These are phyloP conservation scores for Heterodera schachtii DNA, from an alignment of 1,140 invertebrate species.

Conservation along the genomic window DNA sequence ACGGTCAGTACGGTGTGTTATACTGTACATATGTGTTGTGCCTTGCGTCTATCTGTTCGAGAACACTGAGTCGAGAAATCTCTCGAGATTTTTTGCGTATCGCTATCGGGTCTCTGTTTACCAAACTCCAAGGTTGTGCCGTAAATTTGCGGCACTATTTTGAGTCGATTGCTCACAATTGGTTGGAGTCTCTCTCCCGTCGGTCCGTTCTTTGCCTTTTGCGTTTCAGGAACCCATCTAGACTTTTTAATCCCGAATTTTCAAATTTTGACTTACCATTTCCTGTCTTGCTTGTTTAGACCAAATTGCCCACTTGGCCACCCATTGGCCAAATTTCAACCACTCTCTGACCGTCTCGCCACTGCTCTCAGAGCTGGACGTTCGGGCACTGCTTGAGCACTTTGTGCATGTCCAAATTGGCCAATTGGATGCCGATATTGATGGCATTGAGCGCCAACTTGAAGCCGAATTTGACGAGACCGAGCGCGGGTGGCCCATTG, in stretches of 20 bases:
- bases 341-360: constrained; percentile 56
- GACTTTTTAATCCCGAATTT: background rate
- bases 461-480: constrained; percentile 34
- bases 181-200: no score
- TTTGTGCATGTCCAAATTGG: constrained; percentile 59
- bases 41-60: no score
- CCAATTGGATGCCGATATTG: constrained; percentile 49
- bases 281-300: background rate
- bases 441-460: constrained; percentile 31
- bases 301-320: constrained; percentile 16
- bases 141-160: no score
- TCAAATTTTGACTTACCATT: background rate
- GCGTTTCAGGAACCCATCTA: no score
- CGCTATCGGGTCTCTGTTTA: no score
- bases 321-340: constrained; percentile 48
- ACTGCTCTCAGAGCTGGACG: constrained; percentile 60
- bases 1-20: no score
- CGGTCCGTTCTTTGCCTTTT: no score
- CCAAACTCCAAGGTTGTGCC: no score
- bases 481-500: constrained; percentile 22
- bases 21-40: no score
- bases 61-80: no score
- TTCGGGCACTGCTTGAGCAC: constrained; percentile 55
- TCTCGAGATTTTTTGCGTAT: no score
- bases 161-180: no score